These are phyloP conservation scores for Ricordea florida DNA, from an alignment of 92 coral and sea anemone species.

Conservation along the genomic window DNA sequence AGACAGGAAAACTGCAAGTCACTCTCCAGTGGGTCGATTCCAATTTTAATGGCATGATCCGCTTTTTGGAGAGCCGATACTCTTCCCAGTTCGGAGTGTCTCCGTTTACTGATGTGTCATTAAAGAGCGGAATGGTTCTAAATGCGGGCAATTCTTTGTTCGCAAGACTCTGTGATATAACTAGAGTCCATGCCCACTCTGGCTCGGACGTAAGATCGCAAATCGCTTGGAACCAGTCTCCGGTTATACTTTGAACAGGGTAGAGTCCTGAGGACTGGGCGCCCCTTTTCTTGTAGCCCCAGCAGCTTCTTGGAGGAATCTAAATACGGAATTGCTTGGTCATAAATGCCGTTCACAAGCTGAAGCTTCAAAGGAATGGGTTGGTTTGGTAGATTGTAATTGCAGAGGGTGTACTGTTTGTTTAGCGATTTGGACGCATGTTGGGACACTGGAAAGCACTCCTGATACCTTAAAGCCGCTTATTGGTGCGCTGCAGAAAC, in stretches of 20 bases:
- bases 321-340: too few species aligned
- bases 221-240: background rate
- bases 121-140: background rate
- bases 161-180: conserved; percentile 1
- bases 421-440: too few species aligned
- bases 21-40: conserved; percentile 40
- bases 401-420: too few species aligned
- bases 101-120: background rate
- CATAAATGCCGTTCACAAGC: too few species aligned
- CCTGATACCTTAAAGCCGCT: too few species aligned
- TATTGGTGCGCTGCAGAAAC: too few species aligned
- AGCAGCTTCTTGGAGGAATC: conserved; percentile 17
- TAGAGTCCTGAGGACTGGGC: conserved; percentile 3
- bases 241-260: background rate
- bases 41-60: background rate
- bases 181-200: conserved; percentile 21
- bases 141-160: background rate
- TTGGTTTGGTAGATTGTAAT: too few species aligned
- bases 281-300: background rate
- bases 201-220: conserved; percentile 27
- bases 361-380: too few species aligned
- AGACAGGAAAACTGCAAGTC: conserved; percentile 20
- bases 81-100: conserved; percentile 12
- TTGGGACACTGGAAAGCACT: too few species aligned
- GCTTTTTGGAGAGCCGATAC: background rate